Percentiles rank a stretch among this genome's conserved stretches.
Conservation (phyloP, 1,140 invertebrate species). For the Aporrectodea caliginosa region DNA sequence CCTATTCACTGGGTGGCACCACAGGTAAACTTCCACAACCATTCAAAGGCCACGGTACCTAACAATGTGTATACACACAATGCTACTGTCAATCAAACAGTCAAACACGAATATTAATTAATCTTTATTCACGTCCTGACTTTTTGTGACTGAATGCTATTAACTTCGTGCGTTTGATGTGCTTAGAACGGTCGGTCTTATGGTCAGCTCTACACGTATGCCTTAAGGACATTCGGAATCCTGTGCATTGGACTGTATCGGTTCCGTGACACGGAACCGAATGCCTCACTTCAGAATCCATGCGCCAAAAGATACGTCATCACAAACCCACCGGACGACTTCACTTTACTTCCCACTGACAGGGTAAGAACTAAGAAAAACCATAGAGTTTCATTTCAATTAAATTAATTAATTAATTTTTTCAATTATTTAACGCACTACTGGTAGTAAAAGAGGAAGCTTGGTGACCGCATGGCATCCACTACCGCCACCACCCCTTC, state of each 20-base stretch:
- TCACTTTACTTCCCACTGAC: constrained; percentile 90
- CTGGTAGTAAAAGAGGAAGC: neutral
- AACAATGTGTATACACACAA: too few species aligned
- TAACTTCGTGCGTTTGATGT: too few species aligned
- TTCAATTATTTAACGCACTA: neutral
- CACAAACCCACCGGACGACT: constrained; percentile 97
- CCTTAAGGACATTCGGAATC: constrained; percentile 95
- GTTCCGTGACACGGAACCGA: constrained; percentile 56
- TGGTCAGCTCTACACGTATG: constrained; percentile 87
- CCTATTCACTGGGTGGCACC: too few species aligned
- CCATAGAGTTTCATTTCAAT: neutral
- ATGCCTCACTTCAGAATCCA: constrained; percentile 51
- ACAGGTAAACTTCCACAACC: too few species aligned
- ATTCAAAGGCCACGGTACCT: too few species aligned
- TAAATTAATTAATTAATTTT: neutral
- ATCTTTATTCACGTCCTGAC: too few species aligned
- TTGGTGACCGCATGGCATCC: neutral
- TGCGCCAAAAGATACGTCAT: constrained; percentile 99
- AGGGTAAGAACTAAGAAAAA: constrained; percentile 65
- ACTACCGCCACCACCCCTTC: neutral
- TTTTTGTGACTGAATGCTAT: too few species aligned
- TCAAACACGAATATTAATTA: too few species aligned
- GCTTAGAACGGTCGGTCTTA: constrained; percentile 56
- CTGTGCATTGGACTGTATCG: constrained; percentile 97
- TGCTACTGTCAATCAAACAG: too few species aligned